Evolutionary conservation across 1,140 invertebrate genomes (phyloP).

Genomic region (Orchesella cincta): DNA sequence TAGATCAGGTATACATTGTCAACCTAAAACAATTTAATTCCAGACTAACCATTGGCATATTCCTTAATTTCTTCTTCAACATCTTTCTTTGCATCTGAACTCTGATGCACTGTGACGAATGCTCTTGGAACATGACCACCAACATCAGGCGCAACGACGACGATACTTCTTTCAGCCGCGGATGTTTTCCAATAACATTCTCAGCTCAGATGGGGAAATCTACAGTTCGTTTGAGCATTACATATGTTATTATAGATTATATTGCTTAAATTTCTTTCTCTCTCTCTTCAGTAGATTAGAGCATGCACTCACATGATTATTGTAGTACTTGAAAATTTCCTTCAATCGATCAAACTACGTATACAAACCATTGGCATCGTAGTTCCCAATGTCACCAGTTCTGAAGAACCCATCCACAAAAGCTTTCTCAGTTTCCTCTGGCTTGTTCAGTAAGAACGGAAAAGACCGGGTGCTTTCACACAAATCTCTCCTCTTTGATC

Average conservation of each 20-base stretch:
- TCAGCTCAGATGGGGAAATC: slow-evolving; percentile 46
- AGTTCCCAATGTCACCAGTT: slow-evolving; percentile 55
- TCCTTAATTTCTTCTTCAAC: slow-evolving; percentile 10
- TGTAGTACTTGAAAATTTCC: slow-evolving; percentile 54
- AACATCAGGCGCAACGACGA: slow-evolving; percentile 32
- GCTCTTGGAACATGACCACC: slow-evolving; percentile 40
- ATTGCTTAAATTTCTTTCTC: too few relatives aligned
- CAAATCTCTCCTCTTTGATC: slow-evolving; percentile 45
- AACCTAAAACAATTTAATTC: neutral
- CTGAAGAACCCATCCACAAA: slow-evolving; percentile 52
- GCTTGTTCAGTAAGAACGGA: slow-evolving; percentile 39
- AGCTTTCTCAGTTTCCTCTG: slow-evolving; percentile 33
- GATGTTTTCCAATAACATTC: slow-evolving; percentile 37
- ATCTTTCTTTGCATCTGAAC: neutral
- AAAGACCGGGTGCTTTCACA: slow-evolving; percentile 16
- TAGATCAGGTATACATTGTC: neutral
- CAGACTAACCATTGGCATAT: neutral
- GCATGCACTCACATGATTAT: slow-evolving; percentile 46
- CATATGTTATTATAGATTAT: too few relatives aligned
- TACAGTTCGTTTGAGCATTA: too few relatives aligned
- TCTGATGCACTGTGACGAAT: slow-evolving; percentile 22
- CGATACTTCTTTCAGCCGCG: slow-evolving; percentile 38
- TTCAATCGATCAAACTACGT: slow-evolving; percentile 54
- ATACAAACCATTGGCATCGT: slow-evolving; percentile 52
- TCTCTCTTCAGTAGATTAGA: neutral